Percentiles rank a stretch among this genome's conserved stretches.
Evolutionary conservation across 2,113 vertebrate genomes (phyloP).

Genomic region (Alligator sinensis): DNA sequence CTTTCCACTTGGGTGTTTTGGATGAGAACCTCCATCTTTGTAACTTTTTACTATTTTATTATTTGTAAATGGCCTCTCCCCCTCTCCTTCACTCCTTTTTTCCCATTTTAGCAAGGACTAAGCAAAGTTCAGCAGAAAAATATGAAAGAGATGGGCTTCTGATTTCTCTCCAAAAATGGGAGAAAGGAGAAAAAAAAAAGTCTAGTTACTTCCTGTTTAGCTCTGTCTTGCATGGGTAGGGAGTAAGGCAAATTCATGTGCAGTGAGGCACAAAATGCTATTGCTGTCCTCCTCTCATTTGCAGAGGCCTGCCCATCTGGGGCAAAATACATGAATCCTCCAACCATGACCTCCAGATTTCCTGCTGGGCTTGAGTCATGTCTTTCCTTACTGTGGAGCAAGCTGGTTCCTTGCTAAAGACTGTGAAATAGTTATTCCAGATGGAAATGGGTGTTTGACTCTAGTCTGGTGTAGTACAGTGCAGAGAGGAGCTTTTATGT

Average conservation of each 20-base stretch:
- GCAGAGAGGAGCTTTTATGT: background rate
- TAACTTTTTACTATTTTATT: background rate
- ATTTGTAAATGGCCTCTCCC: background rate
- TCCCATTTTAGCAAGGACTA: background rate
- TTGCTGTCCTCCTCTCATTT: background rate
- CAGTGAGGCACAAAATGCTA: background rate
- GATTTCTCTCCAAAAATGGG: accelerated
- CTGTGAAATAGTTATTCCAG: background rate
- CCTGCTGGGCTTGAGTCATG: background rate
- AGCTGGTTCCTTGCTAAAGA: background rate
- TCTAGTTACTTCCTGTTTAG: background rate
- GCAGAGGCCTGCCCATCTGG: background rate
- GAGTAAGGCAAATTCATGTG: background rate
- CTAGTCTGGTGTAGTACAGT: background rate
- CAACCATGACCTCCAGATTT: background rate
- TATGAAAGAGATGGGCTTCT: background rate
- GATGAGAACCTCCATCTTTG: background rate
- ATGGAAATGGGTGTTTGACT: background rate
- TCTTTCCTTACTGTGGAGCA: background rate
- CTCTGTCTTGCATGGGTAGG: background rate
- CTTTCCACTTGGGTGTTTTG: background rate
- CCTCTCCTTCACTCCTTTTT: background rate
- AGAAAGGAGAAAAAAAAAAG: background rate
- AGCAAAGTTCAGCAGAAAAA: background rate
- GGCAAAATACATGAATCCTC: background rate